These are phyloP conservation scores for Lasioglossum baleicum DNA, from an alignment of 1,140 invertebrate genomes.

Conservation along the genomic window DNA sequence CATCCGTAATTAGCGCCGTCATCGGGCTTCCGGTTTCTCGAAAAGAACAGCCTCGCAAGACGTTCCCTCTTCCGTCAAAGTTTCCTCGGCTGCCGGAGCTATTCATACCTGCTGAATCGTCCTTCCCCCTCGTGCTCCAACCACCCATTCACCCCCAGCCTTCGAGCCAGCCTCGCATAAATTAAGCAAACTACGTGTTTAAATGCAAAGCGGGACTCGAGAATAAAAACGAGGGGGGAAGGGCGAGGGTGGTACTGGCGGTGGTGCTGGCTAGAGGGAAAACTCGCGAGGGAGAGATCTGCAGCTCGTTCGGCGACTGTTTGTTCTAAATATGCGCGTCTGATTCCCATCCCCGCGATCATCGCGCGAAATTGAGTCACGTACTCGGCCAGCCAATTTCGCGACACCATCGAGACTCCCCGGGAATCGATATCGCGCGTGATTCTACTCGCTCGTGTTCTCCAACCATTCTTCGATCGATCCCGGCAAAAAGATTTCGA, in stretches of 20 bases:
- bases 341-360: constrained; percentile 1
- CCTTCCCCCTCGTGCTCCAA: neutral
- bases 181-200: constrained; percentile 59
- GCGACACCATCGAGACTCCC: too few relatives aligned
- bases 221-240: constrained; percentile 14
- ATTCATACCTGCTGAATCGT: constrained; percentile 22
- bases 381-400: constrained; percentile 42
- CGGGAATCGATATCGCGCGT: constrained; percentile 22
- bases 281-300: too few relatives aligned
- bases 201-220: constrained; percentile 51
- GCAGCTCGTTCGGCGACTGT: constrained; percentile 12
- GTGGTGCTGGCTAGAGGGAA: neutral
- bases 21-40: constrained; percentile 22
- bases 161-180: constrained; percentile 36
- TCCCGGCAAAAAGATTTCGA: neutral
- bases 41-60: constrained; percentile 16
- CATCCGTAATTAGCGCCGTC: constrained; percentile 21
- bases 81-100: constrained; percentile 32
- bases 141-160: constrained; percentile 13
- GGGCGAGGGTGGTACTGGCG: too few relatives aligned
- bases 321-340: constrained; percentile 55
- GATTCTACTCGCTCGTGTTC: neutral
- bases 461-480: neutral
- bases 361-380: constrained; percentile 50
- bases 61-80: constrained; percentile 20